Conservation (phyloP, 2,797 vertebrate genomes). For the Microctenopoma steveboyesi region DNA sequence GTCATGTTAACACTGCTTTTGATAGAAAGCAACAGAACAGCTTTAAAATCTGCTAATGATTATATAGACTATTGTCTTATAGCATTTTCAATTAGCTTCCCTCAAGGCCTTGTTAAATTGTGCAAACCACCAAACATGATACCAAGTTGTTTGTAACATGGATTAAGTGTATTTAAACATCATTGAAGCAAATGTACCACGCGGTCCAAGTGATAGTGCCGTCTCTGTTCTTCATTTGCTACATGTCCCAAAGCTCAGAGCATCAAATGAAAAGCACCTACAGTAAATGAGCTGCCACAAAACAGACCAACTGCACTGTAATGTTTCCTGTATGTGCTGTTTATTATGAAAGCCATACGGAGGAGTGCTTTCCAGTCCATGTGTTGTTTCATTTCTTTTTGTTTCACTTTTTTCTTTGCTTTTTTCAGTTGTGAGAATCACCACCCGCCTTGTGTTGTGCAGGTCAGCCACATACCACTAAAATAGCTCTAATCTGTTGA, state of each 20-base stretch:
- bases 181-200: constrained; percentile 19
- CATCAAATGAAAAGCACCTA: neutral
- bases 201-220: constrained; percentile 22
- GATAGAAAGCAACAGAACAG: constrained; percentile 33
- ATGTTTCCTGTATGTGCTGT: neutral
- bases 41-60: too few species aligned
- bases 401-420: too few species aligned
- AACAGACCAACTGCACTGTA: too few species aligned
- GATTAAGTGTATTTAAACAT: constrained; percentile 43
- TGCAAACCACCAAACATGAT: constrained; percentile 29
- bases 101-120: constrained; percentile 11
- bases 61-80: neutral
- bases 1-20: constrained; percentile 49
- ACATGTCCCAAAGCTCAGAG: constrained; percentile 4
- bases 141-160: constrained; percentile 37
- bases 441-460: too few species aligned
- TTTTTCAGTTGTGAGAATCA: neutral
- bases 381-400: neutral
- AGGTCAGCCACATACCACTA: too few species aligned
- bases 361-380: neutral
- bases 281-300: neutral
- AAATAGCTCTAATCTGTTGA: too few species aligned
- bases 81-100: neutral
- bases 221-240: constrained; percentile 49
- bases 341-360: neutral